Evolutionary conservation across 2,113 vertebrate genomes (phyloP).

Genomic region (Cyanocitta stelleri): DNA sequence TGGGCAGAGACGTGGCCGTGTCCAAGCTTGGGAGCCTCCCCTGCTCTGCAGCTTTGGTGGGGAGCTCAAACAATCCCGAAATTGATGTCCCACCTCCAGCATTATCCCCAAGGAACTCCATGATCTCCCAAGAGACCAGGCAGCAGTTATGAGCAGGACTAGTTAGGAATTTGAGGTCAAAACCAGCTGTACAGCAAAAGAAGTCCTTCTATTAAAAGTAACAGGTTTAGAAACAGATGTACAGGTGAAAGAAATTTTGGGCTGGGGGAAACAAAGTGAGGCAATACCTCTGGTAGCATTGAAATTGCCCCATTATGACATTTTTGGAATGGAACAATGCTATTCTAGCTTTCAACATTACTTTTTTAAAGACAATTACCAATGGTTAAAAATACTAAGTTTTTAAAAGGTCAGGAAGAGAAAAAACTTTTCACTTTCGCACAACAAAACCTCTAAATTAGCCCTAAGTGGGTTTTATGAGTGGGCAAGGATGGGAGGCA

Average conservation of each 20-base stretch:
- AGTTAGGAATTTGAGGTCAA: neutral
- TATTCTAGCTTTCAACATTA: neutral
- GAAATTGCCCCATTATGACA: neutral
- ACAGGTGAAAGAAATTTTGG: neutral
- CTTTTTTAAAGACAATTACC: neutral
- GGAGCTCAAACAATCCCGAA: neutral
- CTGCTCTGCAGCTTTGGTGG: neutral
- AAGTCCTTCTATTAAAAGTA: neutral
- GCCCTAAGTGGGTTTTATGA: neutral
- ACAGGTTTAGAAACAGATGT: neutral
- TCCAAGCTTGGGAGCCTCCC: rapidly evolving
- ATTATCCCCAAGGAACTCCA: neutral
- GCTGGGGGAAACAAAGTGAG: neutral
- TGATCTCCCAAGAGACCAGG: neutral
- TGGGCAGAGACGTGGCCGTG: rapidly evolving
- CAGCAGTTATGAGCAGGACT: neutral
- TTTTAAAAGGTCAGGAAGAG: slow-evolving; percentile 24
- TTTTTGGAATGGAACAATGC: neutral
- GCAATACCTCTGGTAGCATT: neutral
- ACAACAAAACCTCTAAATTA: neutral
- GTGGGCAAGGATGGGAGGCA: neutral
- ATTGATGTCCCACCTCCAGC: neutral
- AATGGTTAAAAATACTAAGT: neutral
- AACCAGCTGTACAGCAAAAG: neutral
- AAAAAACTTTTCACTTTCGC: neutral